Evolutionary conservation across 1,140 invertebrate species (phyloP), one percentile per base, ranked within the genome.

Genomic region (Berghia stephanieae): DNA sequence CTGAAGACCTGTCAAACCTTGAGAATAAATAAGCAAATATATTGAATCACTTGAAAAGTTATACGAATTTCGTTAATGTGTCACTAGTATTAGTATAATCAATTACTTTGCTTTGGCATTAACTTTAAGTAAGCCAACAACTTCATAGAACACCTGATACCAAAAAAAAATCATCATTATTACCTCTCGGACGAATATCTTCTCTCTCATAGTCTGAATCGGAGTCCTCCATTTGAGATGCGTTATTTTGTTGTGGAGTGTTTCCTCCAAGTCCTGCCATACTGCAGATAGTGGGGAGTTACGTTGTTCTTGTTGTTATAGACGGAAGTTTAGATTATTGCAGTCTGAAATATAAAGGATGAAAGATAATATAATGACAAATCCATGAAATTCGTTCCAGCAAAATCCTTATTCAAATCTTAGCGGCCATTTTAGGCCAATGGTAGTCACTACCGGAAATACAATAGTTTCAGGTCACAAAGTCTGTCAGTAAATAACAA

Each of bases 1-100:
- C 84, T 95, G 94, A 0, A 98, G 90, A 0, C 96, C 96, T 55
- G 95, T 94, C 24, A 96, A 90, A 78, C 95, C 95, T 91, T 81
- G 31, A 73, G 79, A 75, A 24, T 46, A 46, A 78, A 77, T 42
- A 31, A 24, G 67, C 52, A 43, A 78, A 13, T 13, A 63, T n/a
- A 31, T 8, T 42, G 6, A 71, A 44, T 44, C 8, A 10, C 46
- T 44, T 36, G 75, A 69, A 66, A 21, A 36, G 6, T 68, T 66
- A 10, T 46, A 49, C 1, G 16, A 34, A 24, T 55, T 36, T 36
- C 2, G n/a, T 3, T 38, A 66, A 72, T 2, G 43, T 40, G 52
- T 34, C 1, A 36, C 31, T 21, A 44, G 34, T 1, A 21, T 38
- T 49, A 18, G 1, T 38, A 5, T 27, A 1, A 27, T 31, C 68